Percentiles rank a stretch among this genome's conserved stretches.
These are phyloP conservation scores for Propithecus perrieri DNA, from an alignment of 2,797 vertebrate species.

Conservation along the genomic window DNA sequence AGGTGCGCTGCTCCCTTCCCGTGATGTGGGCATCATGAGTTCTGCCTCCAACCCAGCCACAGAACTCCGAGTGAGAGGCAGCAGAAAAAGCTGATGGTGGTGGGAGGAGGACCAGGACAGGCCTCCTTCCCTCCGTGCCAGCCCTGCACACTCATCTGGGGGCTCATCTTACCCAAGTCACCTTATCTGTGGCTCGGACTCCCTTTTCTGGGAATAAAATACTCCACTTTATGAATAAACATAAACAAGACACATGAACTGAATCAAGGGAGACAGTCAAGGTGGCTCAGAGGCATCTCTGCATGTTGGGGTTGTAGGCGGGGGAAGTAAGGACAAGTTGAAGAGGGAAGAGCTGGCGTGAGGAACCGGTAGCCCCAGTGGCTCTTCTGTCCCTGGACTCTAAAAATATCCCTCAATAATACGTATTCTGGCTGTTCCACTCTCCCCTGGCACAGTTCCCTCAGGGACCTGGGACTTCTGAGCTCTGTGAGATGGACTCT, in stretches of 20 bases:
- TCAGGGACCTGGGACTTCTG: not conserved
- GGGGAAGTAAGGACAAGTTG: no score
- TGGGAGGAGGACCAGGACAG: rapidly evolving
- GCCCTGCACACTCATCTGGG: not conserved
- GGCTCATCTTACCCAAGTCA: not conserved
- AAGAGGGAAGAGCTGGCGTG: not conserved
- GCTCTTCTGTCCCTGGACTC: not conserved
- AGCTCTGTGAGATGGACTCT: not conserved
- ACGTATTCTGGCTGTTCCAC: not conserved
- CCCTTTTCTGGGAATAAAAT: constrained; percentile 32
- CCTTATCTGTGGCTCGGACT: not conserved
- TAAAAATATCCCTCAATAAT: not conserved
- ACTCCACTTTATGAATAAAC: constrained; percentile 33
- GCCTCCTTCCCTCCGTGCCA: not conserved
- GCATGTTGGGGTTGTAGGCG: not conserved
- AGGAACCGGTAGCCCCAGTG: not conserved
- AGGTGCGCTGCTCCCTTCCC: not conserved
- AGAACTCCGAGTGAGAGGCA: not conserved
- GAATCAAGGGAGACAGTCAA: not conserved
- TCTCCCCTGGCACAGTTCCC: not conserved
- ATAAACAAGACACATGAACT: not conserved
- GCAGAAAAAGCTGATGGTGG: not conserved
- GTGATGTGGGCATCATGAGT: not conserved
- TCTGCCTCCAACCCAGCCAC: not conserved
- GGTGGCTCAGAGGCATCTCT: not conserved